A percentile compares a stretch with the other conserved stretches of the same genome.
These are phyloP conservation scores for Scaeva pyrastri DNA, from an alignment of 2,888 invertebrate species.

Conservation along the genomic window DNA sequence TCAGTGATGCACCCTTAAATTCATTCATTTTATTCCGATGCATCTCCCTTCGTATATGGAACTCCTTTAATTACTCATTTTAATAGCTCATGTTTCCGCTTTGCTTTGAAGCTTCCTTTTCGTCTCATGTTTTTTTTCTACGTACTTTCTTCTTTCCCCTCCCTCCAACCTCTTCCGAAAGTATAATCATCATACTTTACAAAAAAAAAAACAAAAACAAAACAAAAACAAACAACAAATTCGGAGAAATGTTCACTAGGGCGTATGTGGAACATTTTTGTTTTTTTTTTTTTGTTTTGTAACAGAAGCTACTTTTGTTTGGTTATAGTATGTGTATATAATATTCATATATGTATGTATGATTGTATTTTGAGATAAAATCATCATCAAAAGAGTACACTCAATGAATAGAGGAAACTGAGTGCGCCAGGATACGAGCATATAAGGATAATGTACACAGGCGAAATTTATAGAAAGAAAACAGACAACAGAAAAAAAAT, in stretches of 20 bases:
- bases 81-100: slow-evolving; percentile 44
- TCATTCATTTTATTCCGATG: neutral
- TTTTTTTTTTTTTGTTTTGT: neutral
- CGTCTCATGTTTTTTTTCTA: neutral
- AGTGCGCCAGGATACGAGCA: slow-evolving; percentile 34
- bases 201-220: no score
- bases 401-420: slow-evolving; percentile 37
- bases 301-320: slow-evolving; percentile 47
- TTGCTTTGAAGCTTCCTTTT: neutral
- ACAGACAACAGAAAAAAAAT: neutral
- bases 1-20: neutral
- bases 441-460: slow-evolving; percentile 29
- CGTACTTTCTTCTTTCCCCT: neutral
- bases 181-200: neutral
- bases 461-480: neutral
- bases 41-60: neutral
- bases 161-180: neutral
- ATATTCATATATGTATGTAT: neutral
- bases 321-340: no score
- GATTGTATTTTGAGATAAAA: slow-evolving; percentile 33
- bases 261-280: slow-evolving; percentile 65
- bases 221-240: neutral
- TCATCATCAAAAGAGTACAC: slow-evolving; percentile 60
- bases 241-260: slow-evolving; percentile 16
- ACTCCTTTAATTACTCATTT: slow-evolving; percentile 64